Evolutionary conservation across 2,888 invertebrate species (phyloP).

Genomic region (Hirudinaria manillensis): DNA sequence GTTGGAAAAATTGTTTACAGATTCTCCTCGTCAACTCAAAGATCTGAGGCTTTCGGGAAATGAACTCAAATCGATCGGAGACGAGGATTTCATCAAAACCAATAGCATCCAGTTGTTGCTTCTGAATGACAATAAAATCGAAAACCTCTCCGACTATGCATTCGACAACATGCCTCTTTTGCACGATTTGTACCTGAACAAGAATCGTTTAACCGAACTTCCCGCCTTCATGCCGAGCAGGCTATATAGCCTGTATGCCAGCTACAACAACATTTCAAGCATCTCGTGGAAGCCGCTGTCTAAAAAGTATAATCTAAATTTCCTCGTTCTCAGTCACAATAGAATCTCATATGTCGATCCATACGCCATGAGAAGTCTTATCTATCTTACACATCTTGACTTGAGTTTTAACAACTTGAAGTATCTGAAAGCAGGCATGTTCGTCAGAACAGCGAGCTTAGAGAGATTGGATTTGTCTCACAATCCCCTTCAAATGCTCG

Average conservation of each 20-base stretch:
- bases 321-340: constrained; percentile 41
- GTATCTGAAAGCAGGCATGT: constrained; percentile 31
- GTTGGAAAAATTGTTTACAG: constrained; percentile 59
- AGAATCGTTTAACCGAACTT: constrained; percentile 60
- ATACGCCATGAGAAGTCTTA: constrained; percentile 36
- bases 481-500: constrained; percentile 38
- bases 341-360: constrained; percentile 35
- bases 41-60: constrained; percentile 80
- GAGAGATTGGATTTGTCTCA: constrained; percentile 41
- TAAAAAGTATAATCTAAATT: constrained; percentile 34
- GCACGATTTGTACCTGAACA: constrained; percentile 68
- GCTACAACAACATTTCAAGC: constrained; percentile 37
- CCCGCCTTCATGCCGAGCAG: constrained; percentile 35
- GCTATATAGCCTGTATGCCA: constrained; percentile 36
- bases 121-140: constrained; percentile 76
- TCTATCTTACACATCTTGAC: constrained; percentile 37
- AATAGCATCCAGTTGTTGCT: constrained; percentile 75
- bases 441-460: constrained; percentile 32
- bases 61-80: constrained; percentile 62
- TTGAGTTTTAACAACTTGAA: constrained; percentile 37
- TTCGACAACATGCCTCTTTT: constrained; percentile 79
- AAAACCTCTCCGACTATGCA: constrained; percentile 69
- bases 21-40: constrained; percentile 36
- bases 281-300: constrained; percentile 35
- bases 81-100: constrained; percentile 76